These are phyloP conservation scores for Ceuthmochares aereus DNA, from an alignment of 2,113 vertebrate genomes.

Conservation along the genomic window DNA sequence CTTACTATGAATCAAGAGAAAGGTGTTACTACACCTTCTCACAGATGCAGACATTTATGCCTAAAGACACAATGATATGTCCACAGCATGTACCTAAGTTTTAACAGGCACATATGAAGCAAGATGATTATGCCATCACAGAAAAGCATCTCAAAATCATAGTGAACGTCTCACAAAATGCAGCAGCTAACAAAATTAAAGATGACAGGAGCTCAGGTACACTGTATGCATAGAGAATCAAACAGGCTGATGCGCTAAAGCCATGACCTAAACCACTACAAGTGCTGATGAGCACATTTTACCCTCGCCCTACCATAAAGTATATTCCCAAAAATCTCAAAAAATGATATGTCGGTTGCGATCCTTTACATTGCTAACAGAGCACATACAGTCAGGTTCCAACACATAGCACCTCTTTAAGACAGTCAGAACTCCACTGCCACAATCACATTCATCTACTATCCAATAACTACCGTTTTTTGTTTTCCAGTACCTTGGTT, in stretches of 20 bases:
- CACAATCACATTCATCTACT: accelerated
- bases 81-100: neutral
- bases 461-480: neutral
- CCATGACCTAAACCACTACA: neutral
- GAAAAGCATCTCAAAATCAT: neutral
- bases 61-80: neutral
- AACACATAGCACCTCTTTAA: neutral
- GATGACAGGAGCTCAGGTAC: neutral
- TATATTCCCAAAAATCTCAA: neutral
- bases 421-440: neutral
- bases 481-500: neutral
- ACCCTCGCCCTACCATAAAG: neutral
- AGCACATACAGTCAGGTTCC: accelerated
- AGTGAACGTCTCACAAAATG: neutral
- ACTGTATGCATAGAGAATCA: neutral
- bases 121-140: neutral
- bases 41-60: neutral
- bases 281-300: neutral
- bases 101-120: neutral
- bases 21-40: neutral
- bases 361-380: neutral
- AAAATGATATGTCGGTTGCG: accelerated
- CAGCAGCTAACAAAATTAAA: neutral
- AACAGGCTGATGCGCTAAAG: neutral
- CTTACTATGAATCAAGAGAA: neutral